Base-by-base conservation (phyloP, 2,113 vertebrate species). In the Corvus moneduloides region DNA sequence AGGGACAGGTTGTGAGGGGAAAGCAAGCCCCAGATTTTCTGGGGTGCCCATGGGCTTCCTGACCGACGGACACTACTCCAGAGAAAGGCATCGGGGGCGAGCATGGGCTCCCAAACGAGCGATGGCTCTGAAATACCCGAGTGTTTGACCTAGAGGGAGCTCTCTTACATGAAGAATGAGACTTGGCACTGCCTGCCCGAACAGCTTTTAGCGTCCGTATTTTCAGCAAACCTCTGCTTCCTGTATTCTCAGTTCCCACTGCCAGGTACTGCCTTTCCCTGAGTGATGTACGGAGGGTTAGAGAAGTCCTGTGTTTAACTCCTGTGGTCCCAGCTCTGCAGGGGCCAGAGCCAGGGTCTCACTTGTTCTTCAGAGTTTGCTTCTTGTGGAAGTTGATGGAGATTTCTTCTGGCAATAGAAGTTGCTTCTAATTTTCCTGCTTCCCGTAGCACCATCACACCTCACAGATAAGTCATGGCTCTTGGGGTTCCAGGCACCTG, bases 81-180 rank as follows among this genome's bases (percentile, higher is more conserved):
- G 69, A 67, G 61, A 24, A 48, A 78, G 61, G 71, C 32, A 35
- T 41, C 58, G 5, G 44, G 41, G 64, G 44, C 8, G 89, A 95
- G 62, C 18, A 5, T n/a, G 72, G 84, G 27, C 67, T 95, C 52
- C 66, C 23, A 64, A 81, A 66, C 4, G 63, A 90, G 67, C 33
- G 19, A 49, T 28, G 58, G 67, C 77, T 96, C 95, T 97, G 96
- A 97, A 98, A 96, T 97, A 97, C 89, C 96, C 74, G 23, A 82
- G 55, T 84, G 64, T 92, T 94, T 87, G 87, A 91, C 97, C 96
- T 98, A 97, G 96, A 97, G 97, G 97, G 96, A 97, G 94, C 97
- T 96, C 92, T 97, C 94, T 90, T 92, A 97, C 89, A 59, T 86
- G 88, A 82, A 75, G 89, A 97, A 90, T 46, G 89, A 88, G 43